Percentiles rank a stretch among this genome's conserved stretches.
phyloP scores from a whole-genome alignment of 2,888 invertebrate genomes.

The Resseliella maxima region DNA sequence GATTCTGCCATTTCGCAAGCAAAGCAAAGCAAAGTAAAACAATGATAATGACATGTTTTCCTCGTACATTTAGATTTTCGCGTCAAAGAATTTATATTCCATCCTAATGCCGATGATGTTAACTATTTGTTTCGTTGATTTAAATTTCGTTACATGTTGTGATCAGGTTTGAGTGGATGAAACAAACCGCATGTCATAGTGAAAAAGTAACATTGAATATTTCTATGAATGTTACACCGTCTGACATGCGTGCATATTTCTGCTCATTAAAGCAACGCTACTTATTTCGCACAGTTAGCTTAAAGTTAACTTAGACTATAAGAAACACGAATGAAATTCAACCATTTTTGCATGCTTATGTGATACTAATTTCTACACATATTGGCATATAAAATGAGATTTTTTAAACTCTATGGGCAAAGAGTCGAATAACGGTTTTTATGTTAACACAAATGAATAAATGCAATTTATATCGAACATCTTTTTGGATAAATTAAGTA shows the following conservation, averaged over 20 bases:
- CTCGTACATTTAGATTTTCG: not conserved
- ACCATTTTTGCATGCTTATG: not conserved
- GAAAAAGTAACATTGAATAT: not conserved
- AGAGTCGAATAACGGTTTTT: constrained; percentile 3
- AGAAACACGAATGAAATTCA: not conserved
- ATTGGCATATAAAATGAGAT: not conserved
- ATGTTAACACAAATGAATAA: not conserved
- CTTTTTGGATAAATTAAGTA: not conserved
- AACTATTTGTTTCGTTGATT: not conserved
- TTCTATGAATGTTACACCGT: not conserved
- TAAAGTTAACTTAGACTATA: not conserved
- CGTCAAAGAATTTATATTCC: not conserved
- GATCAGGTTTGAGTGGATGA: constrained; percentile 32
- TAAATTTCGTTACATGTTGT: not conserved
- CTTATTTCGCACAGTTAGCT: constrained; percentile 18
- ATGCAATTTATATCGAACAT: too few relatives aligned
- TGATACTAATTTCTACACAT: not conserved
- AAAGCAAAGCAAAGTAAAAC: not conserved
- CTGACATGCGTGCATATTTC: not conserved
- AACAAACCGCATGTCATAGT: constrained; percentile 40
- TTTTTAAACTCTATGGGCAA: not conserved
- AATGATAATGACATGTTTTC: constrained; percentile 22
- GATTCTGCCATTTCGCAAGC: not conserved
- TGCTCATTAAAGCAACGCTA: constrained; percentile 39
- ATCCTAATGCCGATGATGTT: not conserved